These are phyloP conservation scores for Lagenorhynchus albirostris DNA, from an alignment of 2,113 vertebrate genomes.

Conservation along the genomic window DNA sequence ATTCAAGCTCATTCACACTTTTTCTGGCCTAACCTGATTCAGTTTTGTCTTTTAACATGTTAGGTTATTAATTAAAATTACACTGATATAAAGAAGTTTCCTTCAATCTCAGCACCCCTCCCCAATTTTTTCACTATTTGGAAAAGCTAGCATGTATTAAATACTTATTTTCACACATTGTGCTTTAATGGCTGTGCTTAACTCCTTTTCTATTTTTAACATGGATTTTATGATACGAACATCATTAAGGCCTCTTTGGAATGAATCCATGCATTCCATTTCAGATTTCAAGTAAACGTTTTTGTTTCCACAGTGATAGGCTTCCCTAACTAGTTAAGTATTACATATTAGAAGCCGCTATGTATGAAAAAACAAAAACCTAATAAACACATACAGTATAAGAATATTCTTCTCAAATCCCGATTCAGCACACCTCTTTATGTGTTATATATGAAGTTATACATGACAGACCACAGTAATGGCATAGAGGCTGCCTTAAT, in stretches of 20 bases:
- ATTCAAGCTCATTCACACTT: not conserved
- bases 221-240: not conserved
- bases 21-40: not conserved
- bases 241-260: not conserved
- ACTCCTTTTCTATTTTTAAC: conserved; percentile 26
- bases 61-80: not conserved
- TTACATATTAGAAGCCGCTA: not conserved
- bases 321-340: not conserved
- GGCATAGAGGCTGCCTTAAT: not conserved
- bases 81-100: not conserved
- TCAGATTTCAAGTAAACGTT: conserved; percentile 20
- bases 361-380: not conserved
- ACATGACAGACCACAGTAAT: not conserved
- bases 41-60: not conserved
- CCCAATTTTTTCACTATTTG: not conserved
- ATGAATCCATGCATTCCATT: not conserved
- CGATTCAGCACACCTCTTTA: not conserved
- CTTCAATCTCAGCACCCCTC: not conserved
- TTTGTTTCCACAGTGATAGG: not conserved
- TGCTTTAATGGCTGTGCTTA: not conserved
- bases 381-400: not conserved
- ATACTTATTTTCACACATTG: not conserved
- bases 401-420: not conserved
- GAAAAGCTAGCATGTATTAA: not conserved
- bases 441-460: not conserved